Percentiles rank a stretch among this genome's conserved stretches.
Conservation (phyloP, 1,140 invertebrate genomes). For the Physella acuta region DNA sequence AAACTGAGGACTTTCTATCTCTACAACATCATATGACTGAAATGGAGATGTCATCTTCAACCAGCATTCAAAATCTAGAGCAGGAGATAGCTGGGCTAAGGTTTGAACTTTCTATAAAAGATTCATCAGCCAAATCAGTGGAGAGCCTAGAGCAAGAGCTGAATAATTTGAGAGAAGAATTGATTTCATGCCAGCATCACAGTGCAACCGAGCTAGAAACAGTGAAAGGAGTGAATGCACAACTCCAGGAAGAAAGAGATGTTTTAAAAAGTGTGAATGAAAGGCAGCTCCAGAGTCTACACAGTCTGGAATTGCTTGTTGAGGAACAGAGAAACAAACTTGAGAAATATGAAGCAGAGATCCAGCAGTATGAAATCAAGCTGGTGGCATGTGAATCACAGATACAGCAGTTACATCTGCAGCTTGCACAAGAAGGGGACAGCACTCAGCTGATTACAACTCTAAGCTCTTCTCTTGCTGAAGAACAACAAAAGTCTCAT, state of each 20-base stretch:
- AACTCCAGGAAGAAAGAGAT: conserved; percentile 7
- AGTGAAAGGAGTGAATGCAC: too few relatives aligned
- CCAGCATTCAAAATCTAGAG: background rate
- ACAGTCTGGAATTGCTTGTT: background rate
- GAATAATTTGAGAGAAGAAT: background rate
- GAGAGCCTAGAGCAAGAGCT: conserved; percentile 17
- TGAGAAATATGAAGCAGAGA: background rate
- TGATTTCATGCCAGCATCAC: background rate
- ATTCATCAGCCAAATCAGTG: background rate
- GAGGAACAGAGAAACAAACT: background rate
- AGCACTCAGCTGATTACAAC: background rate
- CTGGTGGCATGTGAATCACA: background rate
- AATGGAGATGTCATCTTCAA: conserved; percentile 2
- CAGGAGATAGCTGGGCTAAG: background rate
- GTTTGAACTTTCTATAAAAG: background rate
- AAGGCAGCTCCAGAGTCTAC: background rate
- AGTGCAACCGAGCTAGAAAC: conserved; percentile 1
- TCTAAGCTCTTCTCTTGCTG: conserved; percentile 1
- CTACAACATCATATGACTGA: conserved; percentile 15
- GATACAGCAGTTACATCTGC: background rate
- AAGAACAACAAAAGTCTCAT: conserved; percentile 1
- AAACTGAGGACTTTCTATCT: background rate
- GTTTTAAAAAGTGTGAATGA: background rate
- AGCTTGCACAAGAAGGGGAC: background rate
- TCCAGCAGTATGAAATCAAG: conserved; percentile 1